Conservation (phyloP, 2,797 vertebrate species). For the Gallinago solitaria region DNA sequence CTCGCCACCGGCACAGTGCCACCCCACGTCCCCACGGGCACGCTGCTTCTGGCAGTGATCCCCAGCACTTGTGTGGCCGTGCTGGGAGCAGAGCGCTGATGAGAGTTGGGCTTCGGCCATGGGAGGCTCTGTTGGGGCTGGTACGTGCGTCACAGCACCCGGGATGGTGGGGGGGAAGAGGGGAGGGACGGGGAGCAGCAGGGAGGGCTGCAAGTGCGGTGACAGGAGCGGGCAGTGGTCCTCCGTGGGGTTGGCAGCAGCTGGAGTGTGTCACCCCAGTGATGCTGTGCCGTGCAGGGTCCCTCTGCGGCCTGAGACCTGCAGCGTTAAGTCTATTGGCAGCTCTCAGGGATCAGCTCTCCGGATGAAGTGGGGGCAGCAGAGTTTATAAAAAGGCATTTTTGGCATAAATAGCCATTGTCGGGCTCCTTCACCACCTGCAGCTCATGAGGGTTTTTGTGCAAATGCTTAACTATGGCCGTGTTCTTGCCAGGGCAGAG, state of each 20-base stretch:
- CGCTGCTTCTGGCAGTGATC: neutral
- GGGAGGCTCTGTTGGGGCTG: neutral
- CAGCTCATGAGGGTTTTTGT: fast-evolving
- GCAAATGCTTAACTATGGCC: neutral
- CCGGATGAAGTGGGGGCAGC: neutral
- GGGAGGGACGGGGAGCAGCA: fast-evolving
- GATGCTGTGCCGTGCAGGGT: neutral
- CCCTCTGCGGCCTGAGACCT: fast-evolving
- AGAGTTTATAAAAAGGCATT: neutral
- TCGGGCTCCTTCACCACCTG: neutral
- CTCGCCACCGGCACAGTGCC: neutral
- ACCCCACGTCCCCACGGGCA: fast-evolving
- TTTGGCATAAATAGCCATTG: neutral
- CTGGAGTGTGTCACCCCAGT: neutral
- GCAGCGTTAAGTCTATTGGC: neutral
- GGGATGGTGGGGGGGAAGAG: neutral
- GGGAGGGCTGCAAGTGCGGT: fast-evolving
- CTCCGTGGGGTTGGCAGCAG: fast-evolving
- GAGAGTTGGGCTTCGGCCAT: neutral
- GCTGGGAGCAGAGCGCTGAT: fast-evolving
- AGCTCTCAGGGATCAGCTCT: neutral
- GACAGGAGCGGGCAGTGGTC: neutral
- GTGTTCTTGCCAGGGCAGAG: neutral
- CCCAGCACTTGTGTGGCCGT: fast-evolving
- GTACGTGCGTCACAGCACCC: fast-evolving